phyloP scores from a whole-genome alignment of 2,113 vertebrate species.

The Etia nguti region DNA sequence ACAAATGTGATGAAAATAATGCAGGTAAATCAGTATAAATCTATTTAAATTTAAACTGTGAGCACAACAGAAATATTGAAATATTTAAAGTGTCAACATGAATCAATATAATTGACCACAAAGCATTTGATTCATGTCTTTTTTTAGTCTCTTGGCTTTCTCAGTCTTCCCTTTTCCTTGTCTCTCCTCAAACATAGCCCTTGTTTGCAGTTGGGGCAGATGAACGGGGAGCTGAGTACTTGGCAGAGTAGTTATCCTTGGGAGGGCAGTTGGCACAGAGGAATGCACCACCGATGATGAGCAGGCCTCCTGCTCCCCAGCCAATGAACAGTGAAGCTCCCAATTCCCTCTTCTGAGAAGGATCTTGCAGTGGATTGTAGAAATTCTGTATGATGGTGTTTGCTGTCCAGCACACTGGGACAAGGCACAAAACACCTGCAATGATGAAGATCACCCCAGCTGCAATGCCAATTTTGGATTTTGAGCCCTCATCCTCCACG shows the following conservation, averaged over 20 bases:
- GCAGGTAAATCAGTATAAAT: background rate
- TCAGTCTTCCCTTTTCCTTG: background rate
- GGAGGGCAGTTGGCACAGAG: slow-evolving; percentile 87
- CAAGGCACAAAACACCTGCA: slow-evolving; percentile 75
- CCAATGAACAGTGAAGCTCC: slow-evolving; percentile 87
- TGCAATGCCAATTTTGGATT: slow-evolving; percentile 77
- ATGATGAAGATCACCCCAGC: slow-evolving; percentile 79
- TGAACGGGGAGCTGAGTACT: slow-evolving; percentile 76
- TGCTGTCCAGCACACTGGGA: slow-evolving; percentile 87
- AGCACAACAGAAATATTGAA: background rate
- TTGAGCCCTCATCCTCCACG: slow-evolving; percentile 79
- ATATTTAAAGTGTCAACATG: background rate
- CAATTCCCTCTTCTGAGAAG: slow-evolving; percentile 80
- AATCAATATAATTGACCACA: background rate
- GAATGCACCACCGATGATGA: slow-evolving; percentile 80
- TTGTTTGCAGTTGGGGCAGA: slow-evolving; percentile 66
- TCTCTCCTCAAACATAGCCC: slow-evolving; percentile 78
- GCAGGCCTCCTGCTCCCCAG: slow-evolving; percentile 79
- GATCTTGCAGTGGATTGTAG: slow-evolving; percentile 75
- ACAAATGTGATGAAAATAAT: background rate
- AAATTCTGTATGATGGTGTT: slow-evolving; percentile 80
- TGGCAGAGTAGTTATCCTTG: slow-evolving; percentile 78
- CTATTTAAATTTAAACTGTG: background rate
- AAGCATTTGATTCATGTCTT: background rate
- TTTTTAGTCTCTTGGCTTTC: slow-evolving; percentile 2